These are phyloP conservation scores for Alsophila aescularia DNA, from an alignment of 2,888 invertebrate genomes.

Conservation along the genomic window DNA sequence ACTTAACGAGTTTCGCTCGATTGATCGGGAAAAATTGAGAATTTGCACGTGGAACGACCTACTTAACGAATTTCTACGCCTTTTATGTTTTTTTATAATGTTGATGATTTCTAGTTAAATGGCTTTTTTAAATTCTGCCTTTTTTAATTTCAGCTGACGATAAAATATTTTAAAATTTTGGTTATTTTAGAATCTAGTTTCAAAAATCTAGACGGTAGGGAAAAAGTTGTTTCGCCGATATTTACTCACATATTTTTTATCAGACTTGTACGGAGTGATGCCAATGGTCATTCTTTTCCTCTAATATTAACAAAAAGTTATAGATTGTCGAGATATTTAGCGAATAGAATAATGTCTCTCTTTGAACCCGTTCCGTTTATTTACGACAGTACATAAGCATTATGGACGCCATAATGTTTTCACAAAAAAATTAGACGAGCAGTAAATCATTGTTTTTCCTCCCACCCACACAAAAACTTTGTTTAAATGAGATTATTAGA, in stretches of 20 bases:
- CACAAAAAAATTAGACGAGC: constrained; percentile 47
- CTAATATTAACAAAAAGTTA: neutral
- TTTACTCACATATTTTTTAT: too few relatives aligned
- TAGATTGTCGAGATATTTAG: constrained; percentile 4
- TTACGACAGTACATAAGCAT: constrained; percentile 39
- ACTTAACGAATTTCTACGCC: constrained; percentile 1
- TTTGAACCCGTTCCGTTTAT: constrained; percentile 33
- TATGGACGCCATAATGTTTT: constrained; percentile 43
- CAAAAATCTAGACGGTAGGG: too few relatives aligned
- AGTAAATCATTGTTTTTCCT: constrained; percentile 62
- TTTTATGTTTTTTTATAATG: constrained; percentile 4
- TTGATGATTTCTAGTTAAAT: neutral
- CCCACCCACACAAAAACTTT: constrained; percentile 47
- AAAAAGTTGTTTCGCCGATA: too few relatives aligned
- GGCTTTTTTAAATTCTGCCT: too few relatives aligned
- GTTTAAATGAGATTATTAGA: constrained; percentile 61
- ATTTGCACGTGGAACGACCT: constrained; percentile 6
- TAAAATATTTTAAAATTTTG: too few relatives aligned
- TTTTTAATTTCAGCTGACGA: too few relatives aligned
- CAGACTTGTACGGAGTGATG: too few relatives aligned
- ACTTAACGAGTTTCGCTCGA: constrained; percentile 39
- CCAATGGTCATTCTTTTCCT: too few relatives aligned
- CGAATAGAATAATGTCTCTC: constrained; percentile 13
- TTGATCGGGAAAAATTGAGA: constrained; percentile 30
- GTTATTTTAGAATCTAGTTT: too few relatives aligned